Base-by-base conservation (phyloP, 53 echinoderm and acorn worm species). In the Actinopyga echinites region DNA sequence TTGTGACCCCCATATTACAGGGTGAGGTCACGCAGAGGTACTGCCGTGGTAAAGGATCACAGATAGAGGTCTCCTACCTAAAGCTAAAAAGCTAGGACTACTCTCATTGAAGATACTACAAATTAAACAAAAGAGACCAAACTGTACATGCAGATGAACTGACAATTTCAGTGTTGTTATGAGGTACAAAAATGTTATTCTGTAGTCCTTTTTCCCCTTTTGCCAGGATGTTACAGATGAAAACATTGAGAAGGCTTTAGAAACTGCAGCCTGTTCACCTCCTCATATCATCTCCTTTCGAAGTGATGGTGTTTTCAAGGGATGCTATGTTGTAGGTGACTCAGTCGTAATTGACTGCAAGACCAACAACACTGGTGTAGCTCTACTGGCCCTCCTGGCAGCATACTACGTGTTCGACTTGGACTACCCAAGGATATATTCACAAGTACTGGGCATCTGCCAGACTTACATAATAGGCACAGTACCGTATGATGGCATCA, bases 381-480 rank as follows among this genome's bases (percentile, higher is more conserved):
- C 64, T 28, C 2, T 84, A 54, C 54, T 69, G 30, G 33, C 69
- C 35, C 71, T 83, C 30, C 35, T 83, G 34, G 83, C 68, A 33
- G 84, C 57, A 17, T 69, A 83, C 57, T 83, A 83, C 17, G 84
- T 71, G 25, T 69, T 84, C 20, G 57, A 84, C 56, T 56, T 84
- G n/a, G 73, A 84, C 56, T 84, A 84, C 38, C 84, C 84, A 5
- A 69, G 38, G 55, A 69, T 71, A 69, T 71, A 69, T 57, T 84
- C 84, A 15, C 84, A 84, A 57, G 30, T 84, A 25, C 57, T 84
- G 24, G 84, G 71, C 10, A 84, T 84, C 13, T 57, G 67, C 32
- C 84, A 84, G n/a, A 84, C 56, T 54, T 58, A 71, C 69, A 22
- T 71, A 30, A 4, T 84, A 13, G 35, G 37, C 69, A 56, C 67